Conservation (phyloP, 2,113 vertebrate species). For the Rhynchopsitta pachyrhyncha region DNA sequence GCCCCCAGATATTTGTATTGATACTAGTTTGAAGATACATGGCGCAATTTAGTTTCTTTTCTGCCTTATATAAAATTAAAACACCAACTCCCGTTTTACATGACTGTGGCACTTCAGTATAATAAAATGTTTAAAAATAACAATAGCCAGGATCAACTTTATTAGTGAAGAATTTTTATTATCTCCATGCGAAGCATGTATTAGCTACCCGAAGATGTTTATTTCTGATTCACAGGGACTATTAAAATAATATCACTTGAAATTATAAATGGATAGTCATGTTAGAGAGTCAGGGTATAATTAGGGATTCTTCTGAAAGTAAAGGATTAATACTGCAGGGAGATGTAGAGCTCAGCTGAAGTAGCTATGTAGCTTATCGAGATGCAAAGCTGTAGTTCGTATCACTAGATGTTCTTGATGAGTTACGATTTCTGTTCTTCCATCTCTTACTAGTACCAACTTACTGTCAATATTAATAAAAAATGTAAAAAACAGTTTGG, state of each 20-base stretch:
- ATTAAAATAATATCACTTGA: not conserved
- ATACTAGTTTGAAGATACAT: not conserved
- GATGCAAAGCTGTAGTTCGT: not conserved
- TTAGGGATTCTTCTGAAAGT: not conserved
- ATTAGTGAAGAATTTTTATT: not conserved
- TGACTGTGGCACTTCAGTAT: not conserved
- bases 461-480: not conserved
- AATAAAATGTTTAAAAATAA: not conserved
- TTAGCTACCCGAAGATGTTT: not conserved
- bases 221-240: not conserved
- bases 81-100: not conserved
- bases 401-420: not conserved
- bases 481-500: not conserved
- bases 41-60: not conserved
- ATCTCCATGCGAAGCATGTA: not conserved
- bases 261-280: not conserved
- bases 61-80: not conserved
- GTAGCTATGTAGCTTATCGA: not conserved
- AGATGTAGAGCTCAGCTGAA: not conserved
- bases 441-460: not conserved
- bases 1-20: not conserved
- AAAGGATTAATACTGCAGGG: not conserved
- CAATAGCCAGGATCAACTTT: not conserved
- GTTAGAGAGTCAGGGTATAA: not conserved
- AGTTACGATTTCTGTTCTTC: not conserved